phyloP scores from a whole-genome alignment of 2,888 invertebrate genomes.

The Lissonota sp. region DNA sequence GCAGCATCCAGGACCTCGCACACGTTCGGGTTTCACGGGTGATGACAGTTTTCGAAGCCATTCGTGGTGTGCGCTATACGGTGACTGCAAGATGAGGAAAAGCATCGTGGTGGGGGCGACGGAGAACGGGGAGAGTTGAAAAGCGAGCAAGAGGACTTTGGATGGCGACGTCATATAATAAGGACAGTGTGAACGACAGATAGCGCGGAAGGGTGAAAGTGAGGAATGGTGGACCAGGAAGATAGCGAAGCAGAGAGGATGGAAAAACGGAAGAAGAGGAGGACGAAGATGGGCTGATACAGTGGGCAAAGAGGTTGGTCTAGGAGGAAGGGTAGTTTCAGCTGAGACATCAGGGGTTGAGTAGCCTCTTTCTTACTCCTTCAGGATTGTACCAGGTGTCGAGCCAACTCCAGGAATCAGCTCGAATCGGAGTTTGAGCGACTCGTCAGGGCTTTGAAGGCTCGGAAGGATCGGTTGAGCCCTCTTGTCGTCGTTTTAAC shows the following conservation, averaged over 20 bases:
- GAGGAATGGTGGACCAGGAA: background rate
- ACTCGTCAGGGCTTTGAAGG: conserved; percentile 52
- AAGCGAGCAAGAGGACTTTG: too few species aligned
- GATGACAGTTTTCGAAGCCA: conserved; percentile 60
- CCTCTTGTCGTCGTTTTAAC: background rate
- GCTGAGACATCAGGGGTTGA: conserved; percentile 49
- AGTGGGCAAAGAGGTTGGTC: conserved; percentile 14
- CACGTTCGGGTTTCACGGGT: conserved; percentile 50
- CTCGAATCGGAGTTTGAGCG: conserved; percentile 75
- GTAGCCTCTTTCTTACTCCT: conserved; percentile 8
- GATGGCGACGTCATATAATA: too few species aligned
- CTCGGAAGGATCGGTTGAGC: too few species aligned
- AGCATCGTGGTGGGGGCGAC: too few species aligned
- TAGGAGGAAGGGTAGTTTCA: conserved; percentile 44
- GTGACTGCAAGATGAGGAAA: too few species aligned
- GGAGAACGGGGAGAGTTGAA: too few species aligned
- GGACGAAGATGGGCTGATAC: conserved; percentile 13
- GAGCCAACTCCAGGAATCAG: conserved; percentile 69
- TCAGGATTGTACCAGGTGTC: conserved; percentile 50
- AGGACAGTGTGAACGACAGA: too few species aligned
- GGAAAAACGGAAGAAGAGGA: background rate
- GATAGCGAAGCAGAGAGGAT: background rate
- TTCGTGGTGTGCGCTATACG: conserved; percentile 17
- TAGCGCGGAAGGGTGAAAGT: too few species aligned
- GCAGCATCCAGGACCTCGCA: conserved; percentile 20